Percentiles rank a stretch among this genome's conserved stretches.
These are phyloP conservation scores for Salvelinus namaycush DNA, from an alignment of 2,113 vertebrate genomes.

Conservation along the genomic window DNA sequence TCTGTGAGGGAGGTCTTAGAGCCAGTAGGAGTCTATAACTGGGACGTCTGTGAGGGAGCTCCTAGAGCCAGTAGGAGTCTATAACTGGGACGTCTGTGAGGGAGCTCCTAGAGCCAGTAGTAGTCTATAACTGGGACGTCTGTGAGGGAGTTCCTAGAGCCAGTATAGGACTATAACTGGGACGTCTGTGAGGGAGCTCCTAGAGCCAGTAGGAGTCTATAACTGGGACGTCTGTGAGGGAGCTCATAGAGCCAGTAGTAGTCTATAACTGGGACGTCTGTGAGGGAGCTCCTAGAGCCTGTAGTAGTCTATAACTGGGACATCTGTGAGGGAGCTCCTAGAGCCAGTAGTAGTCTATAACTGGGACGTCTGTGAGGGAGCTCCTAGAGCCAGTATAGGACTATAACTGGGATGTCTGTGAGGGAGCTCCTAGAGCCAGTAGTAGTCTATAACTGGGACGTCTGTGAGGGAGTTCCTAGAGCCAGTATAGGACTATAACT, in stretches of 20 bases:
- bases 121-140: conserved; percentile 36
- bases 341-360: conserved; percentile 47
- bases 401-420: conserved; percentile 31
- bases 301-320: conserved; percentile 24
- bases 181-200: conserved; percentile 45
- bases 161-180: conserved; percentile 47
- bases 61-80: conserved; percentile 51
- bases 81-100: conserved; percentile 49
- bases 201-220: conserved; percentile 42
- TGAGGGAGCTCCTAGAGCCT: conserved; percentile 41
- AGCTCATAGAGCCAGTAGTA: conserved; percentile 50
- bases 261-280: conserved; percentile 48
- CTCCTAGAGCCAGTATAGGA: conserved; percentile 46
- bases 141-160: conserved; percentile 49
- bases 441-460: conserved; percentile 44
- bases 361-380: conserved; percentile 45
- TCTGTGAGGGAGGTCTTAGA: conserved; percentile 10
- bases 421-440: conserved; percentile 54
- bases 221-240: conserved; percentile 47
- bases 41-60: conserved; percentile 52
- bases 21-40: conserved; percentile 36
- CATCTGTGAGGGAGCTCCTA: conserved; percentile 55
- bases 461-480: conserved; percentile 43
- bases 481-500: conserved; percentile 37
- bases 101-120: conserved; percentile 37